Evolutionary conservation across 2,113 vertebrate species (phyloP).

Genomic region (Panurus biarmicus): DNA sequence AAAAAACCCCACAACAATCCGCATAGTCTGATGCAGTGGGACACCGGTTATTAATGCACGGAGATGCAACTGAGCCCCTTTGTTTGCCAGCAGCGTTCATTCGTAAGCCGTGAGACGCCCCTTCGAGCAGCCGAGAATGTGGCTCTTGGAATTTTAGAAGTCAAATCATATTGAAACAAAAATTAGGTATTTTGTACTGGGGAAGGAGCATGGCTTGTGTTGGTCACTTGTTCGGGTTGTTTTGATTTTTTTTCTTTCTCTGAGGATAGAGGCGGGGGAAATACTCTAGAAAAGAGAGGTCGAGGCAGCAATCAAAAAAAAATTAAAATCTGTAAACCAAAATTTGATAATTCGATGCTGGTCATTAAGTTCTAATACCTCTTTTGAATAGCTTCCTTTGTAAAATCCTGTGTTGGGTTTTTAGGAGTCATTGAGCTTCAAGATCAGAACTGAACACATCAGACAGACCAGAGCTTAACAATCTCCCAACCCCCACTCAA

Average conservation of each 20-base stretch:
- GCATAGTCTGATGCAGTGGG: constrained; percentile 41
- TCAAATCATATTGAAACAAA: not conserved
- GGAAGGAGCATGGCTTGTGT: not conserved
- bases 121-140: not conserved
- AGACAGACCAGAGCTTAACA: not conserved
- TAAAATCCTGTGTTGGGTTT: not conserved
- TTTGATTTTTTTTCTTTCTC: not conserved
- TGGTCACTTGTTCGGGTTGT: not conserved
- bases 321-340: not conserved
- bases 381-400: not conserved
- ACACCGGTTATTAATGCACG: constrained; percentile 46
- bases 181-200: not conserved
- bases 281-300: not conserved
- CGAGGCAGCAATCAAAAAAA: not conserved
- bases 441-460: not conserved
- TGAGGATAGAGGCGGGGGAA: fast-evolving
- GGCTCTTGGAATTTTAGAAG: constrained; percentile 17
- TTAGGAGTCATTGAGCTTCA: not conserved
- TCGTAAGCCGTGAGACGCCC: not conserved
- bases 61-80: constrained; percentile 57
- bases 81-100: constrained; percentile 49
- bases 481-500: constrained; percentile 1
- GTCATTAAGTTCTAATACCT: not conserved
- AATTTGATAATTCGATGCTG: not conserved
- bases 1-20: not conserved